Base-by-base conservation (phyloP, 2,797 vertebrate genomes). In the Clarias laeviceps region DNA sequence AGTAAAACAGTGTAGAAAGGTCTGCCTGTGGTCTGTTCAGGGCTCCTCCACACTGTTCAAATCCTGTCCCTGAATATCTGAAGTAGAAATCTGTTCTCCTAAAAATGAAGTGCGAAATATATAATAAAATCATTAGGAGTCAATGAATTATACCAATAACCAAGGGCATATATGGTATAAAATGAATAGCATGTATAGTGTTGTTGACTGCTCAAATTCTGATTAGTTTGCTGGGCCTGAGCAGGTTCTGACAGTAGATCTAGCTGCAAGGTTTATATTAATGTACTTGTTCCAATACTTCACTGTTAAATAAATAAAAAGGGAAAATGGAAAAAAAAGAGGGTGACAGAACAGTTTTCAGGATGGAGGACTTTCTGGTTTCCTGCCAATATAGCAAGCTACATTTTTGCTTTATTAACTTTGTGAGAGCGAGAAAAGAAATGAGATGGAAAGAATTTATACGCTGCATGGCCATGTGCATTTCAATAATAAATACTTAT, bases 21-120 rank as follows among this genome's bases (percentile, higher is more conserved):
- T 50, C 11, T 50, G 32, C 2, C 62, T 62, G 34, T 81, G 11
- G 11, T 24, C 57, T 80, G 37, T 61, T 85, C 79, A 85, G 59
- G 45, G 40, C 9, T 69, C n/a, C 18, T 80, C 50, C n/a, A 15
- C 27, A 45, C 54, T 59, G 62, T 37, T 69, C 64, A 69, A 73
- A 73, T 56, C 11, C 56, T 37, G 56, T 8, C 20, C 56, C 27
- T 61, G 56, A 57, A 32, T 27, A 9, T 76, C 50, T 32, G 17
- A 24, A 59, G 18, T 59, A 5, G 11, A 56, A 34, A 50, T 45
- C 27, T 40, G 66, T 70, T 76, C 54, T 17, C 37, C 79, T 82
- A 76, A 66, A 50, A 82, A 68, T 76, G 1, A 82, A 57, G 50
- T 32, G 15, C 8, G 20, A 72, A 73, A 12, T 4, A 32, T 82